phyloP scores from a whole-genome alignment of 2,888 invertebrate species.

The Drosophila sordidapex region DNA sequence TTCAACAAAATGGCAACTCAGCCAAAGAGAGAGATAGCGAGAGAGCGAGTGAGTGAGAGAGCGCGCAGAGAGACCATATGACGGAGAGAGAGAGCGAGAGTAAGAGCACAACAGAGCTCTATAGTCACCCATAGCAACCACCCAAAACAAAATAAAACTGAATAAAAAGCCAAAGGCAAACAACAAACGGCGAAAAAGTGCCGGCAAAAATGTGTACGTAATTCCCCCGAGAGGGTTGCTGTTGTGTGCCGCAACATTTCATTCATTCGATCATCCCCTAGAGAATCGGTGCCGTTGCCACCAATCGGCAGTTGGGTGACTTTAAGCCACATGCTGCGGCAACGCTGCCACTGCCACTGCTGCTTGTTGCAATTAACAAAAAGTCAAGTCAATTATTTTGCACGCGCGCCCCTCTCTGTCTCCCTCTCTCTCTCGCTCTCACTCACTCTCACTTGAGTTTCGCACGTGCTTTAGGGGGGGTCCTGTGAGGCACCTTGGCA shows the following conservation, averaged over 20 bases:
- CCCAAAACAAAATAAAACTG: slow-evolving; percentile 28
- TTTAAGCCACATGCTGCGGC: slow-evolving; percentile 63
- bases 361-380: slow-evolving; percentile 70
- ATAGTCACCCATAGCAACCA: slow-evolving; percentile 56
- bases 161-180: slow-evolving; percentile 17
- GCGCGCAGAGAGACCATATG: not conserved
- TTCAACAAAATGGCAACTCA: slow-evolving; percentile 64
- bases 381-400: slow-evolving; percentile 75
- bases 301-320: slow-evolving; percentile 81
- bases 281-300: slow-evolving; percentile 52
- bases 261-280: slow-evolving; percentile 65
- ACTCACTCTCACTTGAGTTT: slow-evolving; percentile 41
- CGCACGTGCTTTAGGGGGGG: slow-evolving; percentile 82
- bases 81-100: not conserved
- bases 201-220: slow-evolving; percentile 21
- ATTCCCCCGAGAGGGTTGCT: slow-evolving; percentile 70
- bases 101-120: slow-evolving; percentile 13
- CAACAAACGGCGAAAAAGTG: slow-evolving; percentile 24
- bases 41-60: slow-evolving; percentile 7
- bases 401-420: slow-evolving; percentile 23
- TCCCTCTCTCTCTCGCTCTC: not conserved
- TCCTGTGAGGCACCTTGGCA: slow-evolving; percentile 43
- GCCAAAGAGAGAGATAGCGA: slow-evolving; percentile 22
- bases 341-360: slow-evolving; percentile 60
- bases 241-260: slow-evolving; percentile 22